Base-by-base conservation (phyloP, 2,888 invertebrate species). In the Microchrysa polita region DNA sequence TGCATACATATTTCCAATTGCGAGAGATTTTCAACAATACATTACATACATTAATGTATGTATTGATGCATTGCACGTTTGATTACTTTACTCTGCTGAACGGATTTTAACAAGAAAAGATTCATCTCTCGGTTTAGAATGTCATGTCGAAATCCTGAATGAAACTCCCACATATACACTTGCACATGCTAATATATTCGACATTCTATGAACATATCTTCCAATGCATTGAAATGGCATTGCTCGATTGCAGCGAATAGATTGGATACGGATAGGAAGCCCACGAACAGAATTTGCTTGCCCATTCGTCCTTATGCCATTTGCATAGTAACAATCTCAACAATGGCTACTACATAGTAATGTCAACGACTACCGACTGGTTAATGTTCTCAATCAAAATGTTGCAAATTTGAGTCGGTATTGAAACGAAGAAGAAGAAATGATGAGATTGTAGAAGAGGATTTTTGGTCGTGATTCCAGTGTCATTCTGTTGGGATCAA, bases 371-470 rank as follows among this genome's bases (percentile, higher is more conserved):
- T 67, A 53, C 53, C 53, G 52, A 67, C 52, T 48, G 34, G 53
- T 53, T 53, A 53, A 67, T 67, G 44, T 67, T 67, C 67, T 53
- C 67, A 53, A 67, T 53, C 53, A 67, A 67, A 67, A 52, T 44
- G 44, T 22, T 67, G 23, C 52, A 27, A 52, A 67, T 67, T 20
- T 61, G 53, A 67, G 42, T 23, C 27, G 67, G 4, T 10, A 67
- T 67, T 48, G 67, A 53, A 23, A 67, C 22, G 67, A 52, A 20
- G 67, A 9, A 20, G 67, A 9, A 22, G 59, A 53, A 67, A 40
- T 44, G 52, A 65, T 65, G 65, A 52, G 48, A 23, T 16, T 4
- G 16, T n/a, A n/a, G n/a, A 53, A 23, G 2, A 16, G 34, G n/a
- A 27, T 22, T 61, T 61, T 22, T 16, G 61, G 9, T 5, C 61